A percentile compares a stretch with the other conserved stretches of the same genome.
phyloP scores from a whole-genome alignment of 1,140 invertebrate species.

The Dendrolimus kikuchii region DNA sequence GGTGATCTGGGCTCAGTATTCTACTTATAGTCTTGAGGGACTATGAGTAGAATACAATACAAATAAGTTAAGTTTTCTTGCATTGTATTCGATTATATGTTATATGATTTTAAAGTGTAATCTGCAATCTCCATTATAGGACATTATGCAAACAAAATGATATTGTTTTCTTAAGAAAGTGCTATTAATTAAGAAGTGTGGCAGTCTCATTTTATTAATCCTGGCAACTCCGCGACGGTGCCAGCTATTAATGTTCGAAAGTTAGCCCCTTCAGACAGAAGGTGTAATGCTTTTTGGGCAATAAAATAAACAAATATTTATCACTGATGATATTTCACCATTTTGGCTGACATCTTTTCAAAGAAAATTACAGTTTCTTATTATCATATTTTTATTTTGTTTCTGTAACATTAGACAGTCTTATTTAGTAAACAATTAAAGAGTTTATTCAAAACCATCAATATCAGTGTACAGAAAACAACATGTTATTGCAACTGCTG shows the following conservation, averaged over 20 bases:
- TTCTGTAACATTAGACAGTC: neutral
- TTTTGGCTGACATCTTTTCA: neutral
- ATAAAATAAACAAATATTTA: conserved; percentile 5
- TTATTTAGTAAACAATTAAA: too few relatives aligned
- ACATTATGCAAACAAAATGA: conserved; percentile 62
- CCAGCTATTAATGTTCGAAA: conserved; percentile 7
- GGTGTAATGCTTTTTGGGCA: neutral
- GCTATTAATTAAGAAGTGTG: conserved; percentile 63
- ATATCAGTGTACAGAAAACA: too few relatives aligned
- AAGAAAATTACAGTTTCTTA: neutral
- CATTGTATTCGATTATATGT: too few relatives aligned
- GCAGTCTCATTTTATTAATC: conserved; percentile 14
- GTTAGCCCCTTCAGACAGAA: neutral
- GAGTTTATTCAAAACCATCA: too few relatives aligned
- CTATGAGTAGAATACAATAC: too few relatives aligned
- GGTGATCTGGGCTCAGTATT: too few relatives aligned
- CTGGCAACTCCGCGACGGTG: neutral
- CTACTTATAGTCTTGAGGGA: too few relatives aligned
- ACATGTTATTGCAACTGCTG: too few relatives aligned
- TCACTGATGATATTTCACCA: conserved; percentile 1
- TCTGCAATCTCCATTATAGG: conserved; percentile 9
- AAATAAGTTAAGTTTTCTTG: too few relatives aligned
- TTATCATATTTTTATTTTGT: neutral
- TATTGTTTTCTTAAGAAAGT: conserved; percentile 65
- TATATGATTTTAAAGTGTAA: too few relatives aligned